Base-by-base conservation (phyloP, 2,888 invertebrate species). In the Leucophenga maculata region DNA sequence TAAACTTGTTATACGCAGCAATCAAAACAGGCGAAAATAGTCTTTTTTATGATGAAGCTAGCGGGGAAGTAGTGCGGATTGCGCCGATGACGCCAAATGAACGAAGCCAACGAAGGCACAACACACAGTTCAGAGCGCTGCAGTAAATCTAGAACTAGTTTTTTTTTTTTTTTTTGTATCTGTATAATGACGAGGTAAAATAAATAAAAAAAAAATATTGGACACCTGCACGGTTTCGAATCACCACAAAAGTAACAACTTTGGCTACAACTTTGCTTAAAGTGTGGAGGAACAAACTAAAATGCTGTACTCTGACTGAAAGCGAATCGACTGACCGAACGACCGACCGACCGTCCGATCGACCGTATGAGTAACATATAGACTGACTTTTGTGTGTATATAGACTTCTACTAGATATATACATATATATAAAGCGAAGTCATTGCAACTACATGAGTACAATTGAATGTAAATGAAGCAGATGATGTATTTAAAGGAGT, bases 141-240 rank as follows among this genome's bases (percentile, higher is more conserved):
- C 73, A 78, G 81, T 78, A 81, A 79, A 80, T 83, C 82, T 81
- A 81, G 82, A 82, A 82, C 81, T 83, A 82, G 81, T 82, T 82
- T 81, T 79, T 64, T 66, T 16, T 72, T 71, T 70, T 60, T 77
- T 65, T 75, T 65, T 70, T 71, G 70, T 76, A 71, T 72, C 77
- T 46, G 14, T 62, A 62, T 82, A 76, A 80, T 81, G 81, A 82
- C 81, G 81, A 77, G 75, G 77, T 82, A 77, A 89, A 84, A 85
- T 83, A 83, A 74, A 72, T 75, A 74, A 83, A 85, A 85, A 83
- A 78, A 82, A 81, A 83, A 83, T 83, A 85, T 83, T 85, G 84
- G 84, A 85, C 85, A 86, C 86, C 84, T 84, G 84, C 84, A 85
- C 79, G 83, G 82, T 83, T 78, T 84, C 80, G 78, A 74, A 79